These are phyloP conservation scores for Dolomedes plantarius DNA, from an alignment of 2,888 invertebrate genomes.

Conservation along the genomic window DNA sequence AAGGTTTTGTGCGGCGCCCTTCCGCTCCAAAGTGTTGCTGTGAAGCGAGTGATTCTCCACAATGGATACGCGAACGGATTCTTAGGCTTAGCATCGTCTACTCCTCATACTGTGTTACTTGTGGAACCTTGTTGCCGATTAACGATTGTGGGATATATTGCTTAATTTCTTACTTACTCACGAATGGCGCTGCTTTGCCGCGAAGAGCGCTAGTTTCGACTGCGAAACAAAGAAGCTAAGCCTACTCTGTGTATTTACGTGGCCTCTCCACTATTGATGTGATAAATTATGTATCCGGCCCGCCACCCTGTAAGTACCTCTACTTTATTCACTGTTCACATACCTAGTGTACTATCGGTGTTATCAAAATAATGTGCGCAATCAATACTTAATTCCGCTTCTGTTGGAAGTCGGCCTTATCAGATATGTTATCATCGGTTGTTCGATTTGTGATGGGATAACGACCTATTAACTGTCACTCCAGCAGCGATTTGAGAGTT, in stretches of 20 bases:
- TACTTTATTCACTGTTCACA: not conserved
- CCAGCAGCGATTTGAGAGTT: conserved; percentile 40
- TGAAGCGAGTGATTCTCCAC: conserved; percentile 34
- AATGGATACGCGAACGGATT: conserved; percentile 69
- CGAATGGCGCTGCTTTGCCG: conserved; percentile 66
- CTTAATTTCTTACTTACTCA: conserved; percentile 61
- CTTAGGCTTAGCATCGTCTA: conserved; percentile 63
- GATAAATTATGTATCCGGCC: conserved; percentile 73
- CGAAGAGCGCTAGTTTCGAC: conserved; percentile 52
- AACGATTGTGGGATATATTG: conserved; percentile 49
- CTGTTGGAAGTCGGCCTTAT: conserved; percentile 31
- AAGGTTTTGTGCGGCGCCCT: conserved; percentile 37
- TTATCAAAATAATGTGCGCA: conserved; percentile 12
- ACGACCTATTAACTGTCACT: conserved; percentile 50
- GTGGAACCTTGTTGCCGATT: conserved; percentile 20
- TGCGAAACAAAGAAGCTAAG: conserved; percentile 47
- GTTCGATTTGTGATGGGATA: conserved; percentile 40
- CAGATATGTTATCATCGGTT: conserved; percentile 39
- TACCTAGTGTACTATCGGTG: not conserved
- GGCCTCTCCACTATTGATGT: conserved; percentile 63
- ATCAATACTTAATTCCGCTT: conserved; percentile 25
- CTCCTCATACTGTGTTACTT: conserved; percentile 38
- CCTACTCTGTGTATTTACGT: conserved; percentile 64
- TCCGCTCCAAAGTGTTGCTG: conserved; percentile 34
- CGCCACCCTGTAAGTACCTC: conserved; percentile 74